A percentile compares a stretch with the other conserved stretches of the same genome.
Evolutionary conservation across 1,140 invertebrate species (phyloP).

Genomic region (Heliconius eleuchia): DNA sequence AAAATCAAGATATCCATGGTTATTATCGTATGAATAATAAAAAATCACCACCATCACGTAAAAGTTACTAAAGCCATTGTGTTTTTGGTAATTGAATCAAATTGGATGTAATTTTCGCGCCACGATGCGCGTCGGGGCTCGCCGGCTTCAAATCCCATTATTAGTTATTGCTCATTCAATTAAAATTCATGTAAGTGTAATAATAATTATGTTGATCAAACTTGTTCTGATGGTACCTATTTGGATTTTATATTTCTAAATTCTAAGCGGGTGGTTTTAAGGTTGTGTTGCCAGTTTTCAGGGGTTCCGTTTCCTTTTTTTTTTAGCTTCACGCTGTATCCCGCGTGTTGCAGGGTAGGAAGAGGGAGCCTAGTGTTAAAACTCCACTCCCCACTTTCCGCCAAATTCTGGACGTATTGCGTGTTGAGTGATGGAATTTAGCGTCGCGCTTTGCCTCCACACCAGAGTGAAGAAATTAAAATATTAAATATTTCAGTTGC

Average conservation of each 20-base stretch:
- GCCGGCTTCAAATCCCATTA: constrained; percentile 30
- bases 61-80: constrained; percentile 1
- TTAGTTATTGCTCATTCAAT: constrained; percentile 39
- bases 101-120: constrained; percentile 38
- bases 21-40: background rate
- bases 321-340: too few species aligned
- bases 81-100: constrained; percentile 37
- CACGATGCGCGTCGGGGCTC: constrained; percentile 31
- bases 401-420: too few species aligned
- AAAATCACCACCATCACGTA: background rate
- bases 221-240: constrained; percentile 20
- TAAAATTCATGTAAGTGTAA: constrained; percentile 38
- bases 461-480: too few species aligned
- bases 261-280: constrained; percentile 19
- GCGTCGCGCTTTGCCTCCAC: too few species aligned
- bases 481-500: too few species aligned
- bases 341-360: too few species aligned
- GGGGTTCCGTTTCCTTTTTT: background rate
- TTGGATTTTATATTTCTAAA: constrained; percentile 24
- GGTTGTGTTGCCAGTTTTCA: background rate
- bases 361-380: too few species aligned
- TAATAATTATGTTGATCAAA: constrained; percentile 37
- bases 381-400: too few species aligned
- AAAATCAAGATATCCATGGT: background rate
- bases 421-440: too few species aligned